Percentiles rank a stretch among this genome's conserved stretches.
Conservation (phyloP, 2,797 vertebrate species). For the Myiothlypis coronata region DNA sequence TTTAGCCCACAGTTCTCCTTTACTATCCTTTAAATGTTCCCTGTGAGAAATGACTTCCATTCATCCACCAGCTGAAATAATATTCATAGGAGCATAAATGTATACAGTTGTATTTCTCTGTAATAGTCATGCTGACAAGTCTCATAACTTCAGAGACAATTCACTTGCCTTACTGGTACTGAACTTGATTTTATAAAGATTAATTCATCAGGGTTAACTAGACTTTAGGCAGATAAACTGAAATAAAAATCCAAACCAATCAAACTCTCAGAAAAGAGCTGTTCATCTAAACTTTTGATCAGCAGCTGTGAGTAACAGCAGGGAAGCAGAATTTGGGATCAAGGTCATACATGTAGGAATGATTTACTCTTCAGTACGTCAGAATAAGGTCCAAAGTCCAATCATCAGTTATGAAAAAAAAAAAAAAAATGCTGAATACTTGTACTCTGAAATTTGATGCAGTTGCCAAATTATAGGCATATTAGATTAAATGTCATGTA, state of each 20-base stretch:
- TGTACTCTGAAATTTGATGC: neutral
- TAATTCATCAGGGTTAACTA: slow-evolving; percentile 42
- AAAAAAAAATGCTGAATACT: neutral
- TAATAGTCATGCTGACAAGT: slow-evolving; percentile 8
- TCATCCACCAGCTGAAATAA: slow-evolving; percentile 4
- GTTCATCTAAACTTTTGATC: neutral
- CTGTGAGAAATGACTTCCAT: slow-evolving; percentile 22
- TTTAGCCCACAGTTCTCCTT: slow-evolving; percentile 15
- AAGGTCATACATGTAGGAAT: neutral
- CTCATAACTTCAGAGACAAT: neutral
- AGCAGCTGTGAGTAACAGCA: neutral
- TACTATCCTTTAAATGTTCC: slow-evolving; percentile 19
- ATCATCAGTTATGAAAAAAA: neutral
- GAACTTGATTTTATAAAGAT: slow-evolving; percentile 49
- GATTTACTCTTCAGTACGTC: neutral
- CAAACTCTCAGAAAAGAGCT: neutral
- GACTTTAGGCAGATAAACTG: slow-evolving; percentile 1
- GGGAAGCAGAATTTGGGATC: slow-evolving; percentile 16
- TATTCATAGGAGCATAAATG: slow-evolving; percentile 10
- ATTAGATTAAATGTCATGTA: neutral
- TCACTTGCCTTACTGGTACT: slow-evolving; percentile 17
- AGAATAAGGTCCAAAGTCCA: neutral
- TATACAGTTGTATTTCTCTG: slow-evolving; percentile 10
- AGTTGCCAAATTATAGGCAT: neutral
- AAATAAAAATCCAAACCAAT: neutral